Evolutionary conservation across 2,888 invertebrate genomes (phyloP), one percentile per base, ranked within the genome.

Genomic region (Coleophora deauratella): DNA sequence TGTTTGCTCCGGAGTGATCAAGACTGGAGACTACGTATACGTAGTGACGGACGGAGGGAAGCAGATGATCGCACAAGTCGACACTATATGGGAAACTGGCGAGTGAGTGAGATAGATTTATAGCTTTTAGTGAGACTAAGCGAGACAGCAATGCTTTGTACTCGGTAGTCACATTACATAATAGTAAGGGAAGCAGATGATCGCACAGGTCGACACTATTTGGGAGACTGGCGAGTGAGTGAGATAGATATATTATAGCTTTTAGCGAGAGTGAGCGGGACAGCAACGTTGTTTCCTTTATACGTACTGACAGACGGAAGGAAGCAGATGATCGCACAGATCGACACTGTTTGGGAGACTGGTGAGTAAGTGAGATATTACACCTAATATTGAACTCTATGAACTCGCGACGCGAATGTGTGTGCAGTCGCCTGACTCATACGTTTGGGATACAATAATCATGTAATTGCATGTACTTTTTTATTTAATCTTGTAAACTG

Each of bases 311-410:
- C 94, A 0, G 94, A 95, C 59, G 93, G 93, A 11, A 95, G 95
- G 37, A 91, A 94, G 72, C 97, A 97, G 68, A 91, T 96, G 59
- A 93, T 99, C 47, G 94, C 96, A 9, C 94, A 98, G 71, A 93
- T 99, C 50, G 97, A 98, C 69, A 92, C 93, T 44, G 94, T 99
- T 66, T 99, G 98, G 98, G 94, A 94, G 62, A 94, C 95, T 35
- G 91, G 91, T 68, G 91, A 93, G 95, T 96, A 77, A 88, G 91
- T 88, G 3, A 27, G 2, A 27, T 30, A 12, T n/a, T n/a, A n/a
- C n/a, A n/a, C n/a, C n/a, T n/a, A n/a, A n/a, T n/a, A n/a, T n/a
- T n/a, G n/a, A n/a, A n/a, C n/a, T n/a, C n/a, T n/a, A n/a, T n/a
- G n/a, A n/a, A n/a, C n/a, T n/a, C n/a, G n/a, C n/a, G n/a, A n/a